Percentiles rank a stretch among this genome's conserved stretches.
Conservation (phyloP, 2,888 invertebrate species). For the Venusia cambrica region DNA sequence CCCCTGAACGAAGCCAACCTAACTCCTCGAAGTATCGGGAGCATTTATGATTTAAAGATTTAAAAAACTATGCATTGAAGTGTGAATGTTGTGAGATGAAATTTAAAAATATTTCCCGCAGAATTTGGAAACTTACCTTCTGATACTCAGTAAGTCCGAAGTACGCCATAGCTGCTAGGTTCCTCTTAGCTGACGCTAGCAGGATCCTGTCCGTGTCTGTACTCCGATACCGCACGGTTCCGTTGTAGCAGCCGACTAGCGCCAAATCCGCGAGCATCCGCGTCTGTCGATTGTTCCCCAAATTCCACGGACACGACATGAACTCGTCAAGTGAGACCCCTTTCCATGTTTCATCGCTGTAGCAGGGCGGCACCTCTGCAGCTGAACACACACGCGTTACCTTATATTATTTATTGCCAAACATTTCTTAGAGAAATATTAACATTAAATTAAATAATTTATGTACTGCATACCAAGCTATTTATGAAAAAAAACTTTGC, state of each 20-base stretch:
- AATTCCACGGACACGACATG: conserved; percentile 93
- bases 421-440: conserved; percentile 18
- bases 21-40: no score
- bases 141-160: conserved; percentile 98
- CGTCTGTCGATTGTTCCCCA: conserved; percentile 98
- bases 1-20: no score
- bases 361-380: conserved; percentile 92
- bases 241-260: conserved; percentile 97
- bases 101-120: no score
- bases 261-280: conserved; percentile 98
- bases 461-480: no score
- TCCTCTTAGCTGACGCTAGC: conserved; percentile 96
- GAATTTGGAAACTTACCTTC: no score
- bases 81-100: no score
- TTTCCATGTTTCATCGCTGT: conserved; percentile 89
- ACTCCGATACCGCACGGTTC: conserved; percentile 84
- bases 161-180: conserved; percentile 96
- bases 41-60: no score
- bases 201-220: conserved; percentile 91
- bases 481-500: no score
- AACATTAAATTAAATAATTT: conserved; percentile 16
- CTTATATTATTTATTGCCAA: conserved; percentile 12
- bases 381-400: conserved; percentile 57
- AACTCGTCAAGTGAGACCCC: conserved; percentile 96
- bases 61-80: no score